Evolutionary conservation across 2,888 invertebrate species (phyloP), one percentile per base, ranked within the genome.

Genomic region (Anaspis maculata): DNA sequence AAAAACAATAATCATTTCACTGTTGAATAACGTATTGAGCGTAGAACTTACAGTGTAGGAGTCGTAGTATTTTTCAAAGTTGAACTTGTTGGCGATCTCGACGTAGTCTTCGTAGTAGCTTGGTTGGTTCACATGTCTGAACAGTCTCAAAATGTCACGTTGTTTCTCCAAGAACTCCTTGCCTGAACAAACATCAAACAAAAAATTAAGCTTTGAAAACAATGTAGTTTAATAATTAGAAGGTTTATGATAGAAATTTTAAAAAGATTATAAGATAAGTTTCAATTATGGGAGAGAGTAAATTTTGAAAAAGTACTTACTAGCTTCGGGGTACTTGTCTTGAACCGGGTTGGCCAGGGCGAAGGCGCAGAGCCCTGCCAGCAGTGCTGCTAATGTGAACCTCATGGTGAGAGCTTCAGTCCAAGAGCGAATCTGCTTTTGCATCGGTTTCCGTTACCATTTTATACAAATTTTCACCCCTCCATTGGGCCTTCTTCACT

Each of bases 61-160:
- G 46, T 74, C 71, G 11, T 67, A 48, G 56, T 79, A 73, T 5
- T 70, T 71, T 48, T 74, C 72, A 22, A 82, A 67, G 43, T 70
- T 66, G 58, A 71, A 84, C 39, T 58, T 58, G 34, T 71, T 63
- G 44, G 76, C 78, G 35, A 76, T 67, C 15, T 75, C 71, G 34
- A 67, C 63, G 36, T 71, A 65, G 42, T 74, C 69, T 15, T 68
- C 60, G 47, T 70, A 57, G 30, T 71, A 67, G 42, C 74, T 67
- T 0, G 74, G 74, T 56, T 83, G 79, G 43, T 75, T 71, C 41
- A 79, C 72, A 56, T 74, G 72, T 52, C 74, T 73, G 56, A 77
- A 60, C 39, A 79, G 67, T 48, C 70, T 67, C 52, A 78, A 55
- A 41, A 77, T 63, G 53, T 74, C 41, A 11, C 32, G 37, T 34